phyloP scores from a whole-genome alignment of 2,888 invertebrate genomes.

The Punctoribates punctum region DNA sequence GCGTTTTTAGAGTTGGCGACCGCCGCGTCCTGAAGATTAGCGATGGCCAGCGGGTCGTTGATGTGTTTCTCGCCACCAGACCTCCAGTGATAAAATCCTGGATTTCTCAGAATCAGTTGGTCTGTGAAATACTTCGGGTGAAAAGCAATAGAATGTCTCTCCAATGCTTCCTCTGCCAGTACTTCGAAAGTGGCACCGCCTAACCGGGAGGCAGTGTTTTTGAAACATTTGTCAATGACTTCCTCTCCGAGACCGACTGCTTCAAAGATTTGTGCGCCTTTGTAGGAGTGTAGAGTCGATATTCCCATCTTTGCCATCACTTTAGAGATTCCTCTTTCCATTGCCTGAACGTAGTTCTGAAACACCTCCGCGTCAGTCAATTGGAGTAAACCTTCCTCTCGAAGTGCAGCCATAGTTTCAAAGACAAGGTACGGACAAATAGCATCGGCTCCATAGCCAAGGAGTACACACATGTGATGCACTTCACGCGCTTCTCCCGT shows the following conservation, averaged over 20 bases:
- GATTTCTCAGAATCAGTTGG: slow-evolving; percentile 72
- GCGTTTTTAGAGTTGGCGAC: slow-evolving; percentile 71
- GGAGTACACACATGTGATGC: slow-evolving; percentile 89
- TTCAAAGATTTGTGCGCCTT: slow-evolving; percentile 98
- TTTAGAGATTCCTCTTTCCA: slow-evolving; percentile 79
- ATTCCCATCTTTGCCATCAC: slow-evolving; percentile 99
- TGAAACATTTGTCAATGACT: slow-evolving; percentile 91
- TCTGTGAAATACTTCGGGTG: slow-evolving; percentile 67
- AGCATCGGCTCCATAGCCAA: slow-evolving; percentile 96
- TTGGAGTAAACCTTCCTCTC: slow-evolving; percentile 75
- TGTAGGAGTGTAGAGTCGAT: slow-evolving; percentile 95
- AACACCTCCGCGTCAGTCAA: slow-evolving; percentile 77
- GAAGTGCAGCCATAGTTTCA: slow-evolving; percentile 80
- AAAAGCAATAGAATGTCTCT: slow-evolving; percentile 69
- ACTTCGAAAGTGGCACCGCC: slow-evolving; percentile 89
- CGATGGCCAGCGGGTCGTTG: slow-evolving; percentile 83
- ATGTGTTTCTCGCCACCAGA: slow-evolving; percentile 97
- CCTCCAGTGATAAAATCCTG: slow-evolving; percentile 95
- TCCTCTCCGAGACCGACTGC: slow-evolving; percentile 91
- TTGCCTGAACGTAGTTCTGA: slow-evolving; percentile 80
- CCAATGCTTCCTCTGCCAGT: slow-evolving; percentile 76
- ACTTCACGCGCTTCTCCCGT: slow-evolving; percentile 87
- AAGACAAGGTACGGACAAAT: slow-evolving; percentile 95
- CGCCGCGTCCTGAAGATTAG: slow-evolving; percentile 81
- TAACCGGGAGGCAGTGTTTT: slow-evolving; percentile 66